phyloP scores from a whole-genome alignment of 1,140 invertebrate genomes.

The Frieseomelitta varia region DNA sequence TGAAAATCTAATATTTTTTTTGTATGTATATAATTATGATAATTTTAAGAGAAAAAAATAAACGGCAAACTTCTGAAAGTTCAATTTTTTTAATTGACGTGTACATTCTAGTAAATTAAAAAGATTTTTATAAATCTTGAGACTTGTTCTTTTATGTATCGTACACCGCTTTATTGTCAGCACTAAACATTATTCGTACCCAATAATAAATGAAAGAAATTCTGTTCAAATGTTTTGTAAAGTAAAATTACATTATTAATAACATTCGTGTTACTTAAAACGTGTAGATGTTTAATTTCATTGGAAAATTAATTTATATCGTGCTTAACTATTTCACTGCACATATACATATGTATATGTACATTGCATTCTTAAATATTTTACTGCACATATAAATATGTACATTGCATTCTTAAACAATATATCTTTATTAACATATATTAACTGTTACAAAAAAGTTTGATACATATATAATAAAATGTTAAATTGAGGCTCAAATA shows the following conservation, averaged over 20 bases:
- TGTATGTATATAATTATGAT: constrained; percentile 16
- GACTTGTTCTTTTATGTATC: neutral
- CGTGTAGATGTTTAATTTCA: neutral
- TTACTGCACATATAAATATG: neutral
- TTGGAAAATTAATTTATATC: constrained; percentile 10
- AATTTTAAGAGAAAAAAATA: neutral
- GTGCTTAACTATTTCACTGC: neutral
- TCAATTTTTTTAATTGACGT: neutral
- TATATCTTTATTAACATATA: constrained; percentile 12
- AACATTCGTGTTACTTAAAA: constrained; percentile 9
- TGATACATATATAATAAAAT: constrained; percentile 28
- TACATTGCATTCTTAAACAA: constrained; percentile 14
- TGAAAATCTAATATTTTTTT: neutral
- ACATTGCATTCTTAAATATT: neutral
- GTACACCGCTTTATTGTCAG: constrained; percentile 40
- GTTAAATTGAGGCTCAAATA: constrained; percentile 20
- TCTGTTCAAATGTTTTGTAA: constrained; percentile 16
- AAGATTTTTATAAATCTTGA: neutral
- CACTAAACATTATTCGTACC: constrained; percentile 7
- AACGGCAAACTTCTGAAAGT: neutral
- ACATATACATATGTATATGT: constrained; percentile 14
- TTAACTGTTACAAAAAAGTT: constrained; percentile 30
- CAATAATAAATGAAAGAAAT: neutral
- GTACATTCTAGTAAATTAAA: constrained; percentile 7
- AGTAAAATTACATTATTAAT: constrained; percentile 4